Evolutionary conservation across 2,113 vertebrate genomes (phyloP).

Genomic region (Onychorhynchus coronatus): DNA sequence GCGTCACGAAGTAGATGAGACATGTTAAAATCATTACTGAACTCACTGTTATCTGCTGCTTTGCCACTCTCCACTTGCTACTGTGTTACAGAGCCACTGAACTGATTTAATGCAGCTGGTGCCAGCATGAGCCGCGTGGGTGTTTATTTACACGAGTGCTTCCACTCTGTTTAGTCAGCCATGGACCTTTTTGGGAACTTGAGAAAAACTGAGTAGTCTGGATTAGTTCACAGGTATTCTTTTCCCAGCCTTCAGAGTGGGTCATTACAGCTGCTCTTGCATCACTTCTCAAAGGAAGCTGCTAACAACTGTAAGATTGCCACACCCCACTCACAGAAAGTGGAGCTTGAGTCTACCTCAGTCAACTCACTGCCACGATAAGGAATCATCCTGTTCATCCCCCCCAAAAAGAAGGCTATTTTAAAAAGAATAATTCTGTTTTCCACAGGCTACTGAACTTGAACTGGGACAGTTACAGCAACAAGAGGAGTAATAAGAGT

Average conservation of each 20-base stretch:
- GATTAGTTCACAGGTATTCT: neutral
- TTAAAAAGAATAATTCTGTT: neutral
- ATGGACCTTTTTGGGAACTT: neutral
- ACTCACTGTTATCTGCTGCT: neutral
- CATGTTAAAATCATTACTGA: neutral
- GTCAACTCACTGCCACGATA: neutral
- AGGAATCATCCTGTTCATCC: neutral
- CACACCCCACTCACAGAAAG: accelerated
- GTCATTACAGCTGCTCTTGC: neutral
- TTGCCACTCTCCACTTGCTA: neutral
- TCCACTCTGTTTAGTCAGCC: neutral
- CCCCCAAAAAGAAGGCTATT: neutral
- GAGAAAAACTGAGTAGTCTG: neutral
- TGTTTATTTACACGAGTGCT: slow-evolving; percentile 1
- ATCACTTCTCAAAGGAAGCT: neutral
- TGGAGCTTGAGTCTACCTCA: neutral
- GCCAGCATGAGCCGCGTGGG: neutral
- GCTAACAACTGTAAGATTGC: neutral
- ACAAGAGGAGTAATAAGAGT: neutral
- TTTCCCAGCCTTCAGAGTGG: neutral
- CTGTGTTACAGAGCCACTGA: neutral
- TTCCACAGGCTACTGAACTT: neutral
- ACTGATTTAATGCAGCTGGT: neutral
- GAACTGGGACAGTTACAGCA: neutral
- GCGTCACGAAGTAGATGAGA: neutral